phyloP scores from a whole-genome alignment of 2,888 invertebrate species.

The Dasysyrphus albostriatus region DNA sequence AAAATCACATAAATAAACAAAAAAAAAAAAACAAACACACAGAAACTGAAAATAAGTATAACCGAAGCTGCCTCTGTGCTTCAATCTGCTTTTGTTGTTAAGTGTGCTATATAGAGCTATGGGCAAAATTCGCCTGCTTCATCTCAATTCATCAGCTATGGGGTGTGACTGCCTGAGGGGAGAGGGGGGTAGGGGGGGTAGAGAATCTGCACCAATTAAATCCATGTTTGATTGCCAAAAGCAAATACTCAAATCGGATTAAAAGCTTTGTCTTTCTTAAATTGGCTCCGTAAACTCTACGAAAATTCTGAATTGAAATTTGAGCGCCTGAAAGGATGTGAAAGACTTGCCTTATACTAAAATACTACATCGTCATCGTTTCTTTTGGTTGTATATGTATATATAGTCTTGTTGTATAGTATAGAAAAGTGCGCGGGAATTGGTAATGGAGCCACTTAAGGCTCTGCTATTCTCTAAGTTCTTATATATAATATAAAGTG shows the following conservation, averaged over 20 bases:
- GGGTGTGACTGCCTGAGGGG: slow-evolving; percentile 14
- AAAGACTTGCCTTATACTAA: slow-evolving; percentile 17
- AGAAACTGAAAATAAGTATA: slow-evolving; percentile 25
- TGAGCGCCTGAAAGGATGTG: slow-evolving; percentile 73
- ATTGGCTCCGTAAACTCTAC: slow-evolving; percentile 75
- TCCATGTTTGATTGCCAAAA: slow-evolving; percentile 76
- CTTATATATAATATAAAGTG: neutral
- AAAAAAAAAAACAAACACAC: neutral
- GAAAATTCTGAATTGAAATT: slow-evolving; percentile 75
- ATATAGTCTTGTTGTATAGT: neutral
- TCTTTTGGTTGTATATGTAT: neutral
- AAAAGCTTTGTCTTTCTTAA: slow-evolving; percentile 76
- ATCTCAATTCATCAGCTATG: slow-evolving; percentile 2
- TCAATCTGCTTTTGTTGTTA: slow-evolving; percentile 59
- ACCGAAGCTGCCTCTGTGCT: slow-evolving; percentile 13
- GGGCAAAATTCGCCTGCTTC: neutral
- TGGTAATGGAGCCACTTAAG: slow-evolving; percentile 42
- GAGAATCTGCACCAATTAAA: slow-evolving; percentile 74
- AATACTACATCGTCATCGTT: neutral
- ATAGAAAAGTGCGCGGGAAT: slow-evolving; percentile 15
- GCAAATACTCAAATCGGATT: slow-evolving; percentile 76
- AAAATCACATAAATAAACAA: neutral
- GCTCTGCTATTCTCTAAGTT: slow-evolving; percentile 2
- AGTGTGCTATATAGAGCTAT: slow-evolving; percentile 27
- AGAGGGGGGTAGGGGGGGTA: too few species aligned